A percentile compares a stretch with the other conserved stretches of the same genome.
Evolutionary conservation across 2,888 invertebrate genomes (phyloP).

Genomic region (Drosophila parthenogenetica): DNA sequence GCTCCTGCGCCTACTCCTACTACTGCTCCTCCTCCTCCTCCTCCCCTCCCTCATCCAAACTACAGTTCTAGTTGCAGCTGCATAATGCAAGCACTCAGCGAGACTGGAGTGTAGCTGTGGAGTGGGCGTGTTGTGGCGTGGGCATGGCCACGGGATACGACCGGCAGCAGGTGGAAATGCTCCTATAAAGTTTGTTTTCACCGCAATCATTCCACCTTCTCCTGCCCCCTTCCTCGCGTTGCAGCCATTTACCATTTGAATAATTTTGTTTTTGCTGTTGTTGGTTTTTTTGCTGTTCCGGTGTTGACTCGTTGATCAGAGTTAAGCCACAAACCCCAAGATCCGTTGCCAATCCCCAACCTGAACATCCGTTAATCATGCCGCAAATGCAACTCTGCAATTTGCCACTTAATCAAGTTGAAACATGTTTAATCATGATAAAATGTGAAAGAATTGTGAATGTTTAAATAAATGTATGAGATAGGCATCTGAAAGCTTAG

Average conservation of each 20-base stretch:
- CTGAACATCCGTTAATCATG: constrained; percentile 54
- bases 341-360: constrained; percentile 40
- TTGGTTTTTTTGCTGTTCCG: constrained; percentile 61
- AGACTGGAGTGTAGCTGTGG: constrained; percentile 33
- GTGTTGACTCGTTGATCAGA: constrained; percentile 31
- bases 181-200: constrained; percentile 60
- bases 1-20: constrained; percentile 5
- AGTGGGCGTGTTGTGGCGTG: constrained; percentile 26
- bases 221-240: constrained; percentile 51
- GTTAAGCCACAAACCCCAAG: constrained; percentile 53
- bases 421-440: constrained; percentile 19
- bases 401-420: constrained; percentile 2
- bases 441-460: background rate
- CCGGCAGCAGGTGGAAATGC: constrained; percentile 36
- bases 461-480: no score
- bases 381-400: constrained; percentile 21
- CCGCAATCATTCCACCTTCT: background rate
- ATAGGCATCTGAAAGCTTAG: no score
- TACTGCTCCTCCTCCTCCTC: background rate
- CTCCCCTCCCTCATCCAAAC: background rate
- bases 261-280: constrained; percentile 11
- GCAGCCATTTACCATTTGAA: constrained; percentile 82
- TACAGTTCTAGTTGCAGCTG: constrained; percentile 16
- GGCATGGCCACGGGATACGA: constrained; percentile 18
- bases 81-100: constrained; percentile 49